Percentiles rank a stretch among this genome's conserved stretches.
Evolutionary conservation across 2,113 vertebrate genomes (phyloP).

Genomic region (Boulengeromyrus knoepffleri): DNA sequence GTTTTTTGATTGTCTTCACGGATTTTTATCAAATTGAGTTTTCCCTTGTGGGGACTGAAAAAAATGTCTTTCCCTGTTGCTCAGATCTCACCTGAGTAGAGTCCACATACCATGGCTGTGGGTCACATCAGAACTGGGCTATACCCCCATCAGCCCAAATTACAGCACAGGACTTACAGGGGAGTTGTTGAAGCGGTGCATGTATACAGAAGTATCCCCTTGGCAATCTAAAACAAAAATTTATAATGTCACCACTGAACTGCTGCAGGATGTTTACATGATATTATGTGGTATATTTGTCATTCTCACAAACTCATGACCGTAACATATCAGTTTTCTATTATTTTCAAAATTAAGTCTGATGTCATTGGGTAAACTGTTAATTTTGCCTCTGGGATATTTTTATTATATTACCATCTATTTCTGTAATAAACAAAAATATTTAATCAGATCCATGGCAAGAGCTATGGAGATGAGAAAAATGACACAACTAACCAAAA

Average conservation of each 20-base stretch:
- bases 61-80: not conserved
- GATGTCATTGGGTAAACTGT: not conserved
- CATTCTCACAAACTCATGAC: not conserved
- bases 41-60: not conserved
- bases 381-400: not conserved
- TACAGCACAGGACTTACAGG: not conserved
- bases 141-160: not conserved
- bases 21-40: not conserved
- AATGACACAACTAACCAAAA: too few relatives aligned
- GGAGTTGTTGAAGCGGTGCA: not conserved
- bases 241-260: not conserved
- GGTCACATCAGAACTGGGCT: not conserved
- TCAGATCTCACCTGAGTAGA: not conserved
- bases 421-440: not conserved
- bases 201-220: not conserved
- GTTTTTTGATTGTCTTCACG: not conserved
- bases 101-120: not conserved
- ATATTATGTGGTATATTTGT: not conserved
- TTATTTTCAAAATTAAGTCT: not conserved
- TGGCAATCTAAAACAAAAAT: conserved; percentile 11
- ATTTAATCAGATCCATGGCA: not conserved
- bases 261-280: not conserved
- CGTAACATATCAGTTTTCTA: not conserved
- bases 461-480: not conserved
- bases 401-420: not conserved